Evolutionary conservation across 2,888 invertebrate genomes (phyloP), one percentile per base, ranked within the genome.

Genomic region (Dendrolimus pini): DNA sequence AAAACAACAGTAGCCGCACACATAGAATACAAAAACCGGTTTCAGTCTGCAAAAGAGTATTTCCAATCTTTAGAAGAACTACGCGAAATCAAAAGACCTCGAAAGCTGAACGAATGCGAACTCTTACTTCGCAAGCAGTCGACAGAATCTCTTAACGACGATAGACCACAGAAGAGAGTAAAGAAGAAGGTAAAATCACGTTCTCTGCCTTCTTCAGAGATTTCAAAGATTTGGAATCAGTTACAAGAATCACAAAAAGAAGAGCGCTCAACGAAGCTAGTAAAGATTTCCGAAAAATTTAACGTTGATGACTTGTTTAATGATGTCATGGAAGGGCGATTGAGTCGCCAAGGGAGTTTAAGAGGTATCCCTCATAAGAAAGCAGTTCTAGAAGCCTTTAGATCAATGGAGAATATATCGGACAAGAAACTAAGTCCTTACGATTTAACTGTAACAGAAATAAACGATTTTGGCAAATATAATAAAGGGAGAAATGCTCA

Each of bases 321-420:
- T 59, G 92, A 92, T 62, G 88, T 89, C 0, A 90, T 85, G 70
- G 89, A 90, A 67, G 89, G 90, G 1, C 85, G 79, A 69, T 69
- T 87, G 12, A 89, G 89, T 67, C 77, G 89, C 10, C 86, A 89
- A 60, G 91, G 91, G n/a, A 88, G 88, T 69, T 83, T 91, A 54
- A 78, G 89, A 70, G 92, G 92, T 0, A 91, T 92, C 65, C 91
- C 92, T 41, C 85, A 91, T 69, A 91, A 91, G 65, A 91, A 89
- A 71, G 92, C 92, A 1, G 92, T 92, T 53, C 75, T 92, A 30
- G 91, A 90, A 70, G 78, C 92, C 0, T 91, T 92, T 62, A 82
- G 82, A 64, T 92, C 92, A 1, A 90, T 91, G 87, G 91, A 91
- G 70, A 90, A 89, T 63, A 65, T 91, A 55, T 65, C 80, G 10